A percentile compares a stretch with the other conserved stretches of the same genome.
Evolutionary conservation across 2,113 vertebrate species (phyloP).

Genomic region (Macroglossus sobrinus): DNA sequence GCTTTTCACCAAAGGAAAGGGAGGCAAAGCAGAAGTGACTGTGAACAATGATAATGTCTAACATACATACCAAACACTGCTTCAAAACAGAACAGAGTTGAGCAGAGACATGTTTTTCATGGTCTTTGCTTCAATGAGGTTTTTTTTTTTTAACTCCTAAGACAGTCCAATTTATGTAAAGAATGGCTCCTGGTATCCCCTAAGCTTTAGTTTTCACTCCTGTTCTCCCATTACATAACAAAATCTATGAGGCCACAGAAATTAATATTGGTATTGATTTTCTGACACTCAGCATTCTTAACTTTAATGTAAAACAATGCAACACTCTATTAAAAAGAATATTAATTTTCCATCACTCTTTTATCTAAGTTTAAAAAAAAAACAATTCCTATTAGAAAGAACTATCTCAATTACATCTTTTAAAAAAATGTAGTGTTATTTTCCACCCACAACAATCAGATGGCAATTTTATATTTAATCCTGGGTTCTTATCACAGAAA

Average conservation of each 20-base stretch:
- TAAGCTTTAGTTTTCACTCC: background rate
- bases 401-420: background rate
- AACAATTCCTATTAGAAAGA: conserved; percentile 7
- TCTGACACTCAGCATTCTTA: background rate
- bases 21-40: background rate
- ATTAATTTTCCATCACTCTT: background rate
- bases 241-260: background rate
- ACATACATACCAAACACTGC: background rate
- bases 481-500: background rate
- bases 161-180: background rate
- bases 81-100: background rate
- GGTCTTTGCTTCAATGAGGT: background rate
- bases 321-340: background rate
- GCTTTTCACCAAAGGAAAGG: background rate
- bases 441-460: background rate
- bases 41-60: background rate
- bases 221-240: background rate
- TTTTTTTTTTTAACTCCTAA: background rate
- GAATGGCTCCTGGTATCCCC: background rate
- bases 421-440: background rate
- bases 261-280: background rate
- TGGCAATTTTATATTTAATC: background rate
- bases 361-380: background rate
- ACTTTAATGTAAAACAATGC: background rate
- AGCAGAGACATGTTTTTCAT: background rate